Evolutionary conservation across 2,797 vertebrate genomes (phyloP), one percentile per base, ranked within the genome.

Genomic region (Catostomus latipinnis): DNA sequence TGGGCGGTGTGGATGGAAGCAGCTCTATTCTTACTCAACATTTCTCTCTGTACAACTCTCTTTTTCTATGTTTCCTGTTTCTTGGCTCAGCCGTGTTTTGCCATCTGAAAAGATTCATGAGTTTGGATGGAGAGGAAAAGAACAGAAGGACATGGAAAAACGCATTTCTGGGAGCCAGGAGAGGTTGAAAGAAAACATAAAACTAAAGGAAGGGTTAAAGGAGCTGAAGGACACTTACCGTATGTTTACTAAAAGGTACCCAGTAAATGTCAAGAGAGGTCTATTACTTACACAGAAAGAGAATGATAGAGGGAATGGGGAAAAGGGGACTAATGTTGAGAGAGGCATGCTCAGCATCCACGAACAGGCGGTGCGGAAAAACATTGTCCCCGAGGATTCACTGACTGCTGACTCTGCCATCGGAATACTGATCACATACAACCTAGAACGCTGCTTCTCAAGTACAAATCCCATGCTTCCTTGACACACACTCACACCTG

Each of bases 371-470:
- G 72, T 83, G 80, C 87, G 82, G 68, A 76, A 84, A 85, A 82
- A 72, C 81, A 87, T 54, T 83, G 85, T 93, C 91, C 91, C 90
- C 81, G 9, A 85, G 91, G 92, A 91, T 81, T 82, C 73, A 79
- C 8, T 86, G 85, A 71, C 87, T 91, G 88, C 92, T 91, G 92
- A 92, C 87, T 83, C 76, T 90, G 91, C 90, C 71, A 85, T 87
- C 22, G 62, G 92, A 93, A 93, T 94, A 93, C 91, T 93, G 91
- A 93, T 92, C 84, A 71, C 73, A 69, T 56, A 63, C 68, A 14
- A 10, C 66, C 77, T 18, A 71, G 76, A 43, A 77, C 53, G 53
- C 71, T 82, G 13, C 62, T 67, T 14, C 74, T 74, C 71, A 57
- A 60, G 45, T 70, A 54, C 57, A 65, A 22, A 71, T 63, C 53